Percentiles rank a stretch among this genome's conserved stretches.
Conservation (phyloP, 2,888 invertebrate genomes). For the Cheilosia vulpina region DNA sequence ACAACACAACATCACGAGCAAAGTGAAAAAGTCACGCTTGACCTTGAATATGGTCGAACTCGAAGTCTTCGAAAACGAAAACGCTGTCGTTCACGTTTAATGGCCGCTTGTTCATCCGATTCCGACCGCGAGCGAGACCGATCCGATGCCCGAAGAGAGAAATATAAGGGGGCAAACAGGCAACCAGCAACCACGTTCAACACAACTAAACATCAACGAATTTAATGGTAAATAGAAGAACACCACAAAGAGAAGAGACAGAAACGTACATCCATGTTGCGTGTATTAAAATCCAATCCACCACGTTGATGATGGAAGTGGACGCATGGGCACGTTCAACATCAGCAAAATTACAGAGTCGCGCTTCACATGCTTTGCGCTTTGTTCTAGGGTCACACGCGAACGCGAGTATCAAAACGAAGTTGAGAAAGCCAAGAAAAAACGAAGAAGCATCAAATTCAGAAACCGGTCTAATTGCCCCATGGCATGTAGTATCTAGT, state of each 20-base stretch:
- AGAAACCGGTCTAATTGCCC: conserved; percentile 47
- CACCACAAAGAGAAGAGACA: conserved; percentile 4
- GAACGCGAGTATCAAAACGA: conserved; percentile 32
- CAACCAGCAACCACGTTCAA: neutral
- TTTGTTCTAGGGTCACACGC: conserved; percentile 45
- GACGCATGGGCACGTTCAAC: conserved; percentile 35
- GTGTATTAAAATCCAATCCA: neutral
- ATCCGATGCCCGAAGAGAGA: conserved; percentile 30
- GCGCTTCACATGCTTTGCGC: conserved; percentile 40
- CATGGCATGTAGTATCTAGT: neutral
- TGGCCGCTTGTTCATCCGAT: conserved; percentile 47
- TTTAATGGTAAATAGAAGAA: conserved; percentile 41
- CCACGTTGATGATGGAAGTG: neutral
- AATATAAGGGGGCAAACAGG: neutral
- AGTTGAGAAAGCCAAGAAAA: neutral
- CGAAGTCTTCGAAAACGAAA: conserved; percentile 64
- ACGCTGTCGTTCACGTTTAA: conserved; percentile 49
- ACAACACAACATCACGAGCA: conserved; percentile 18
- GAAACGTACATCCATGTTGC: conserved; percentile 14
- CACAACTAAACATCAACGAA: conserved; percentile 17
- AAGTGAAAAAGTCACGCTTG: conserved; percentile 65
- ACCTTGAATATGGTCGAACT: conserved; percentile 70
- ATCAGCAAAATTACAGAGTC: conserved; percentile 32
- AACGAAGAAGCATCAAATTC: conserved; percentile 55
- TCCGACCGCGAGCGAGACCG: too few relatives aligned